These are phyloP conservation scores for Cyaniris semiargus DNA, from an alignment of 2,888 invertebrate genomes.

Conservation along the genomic window DNA sequence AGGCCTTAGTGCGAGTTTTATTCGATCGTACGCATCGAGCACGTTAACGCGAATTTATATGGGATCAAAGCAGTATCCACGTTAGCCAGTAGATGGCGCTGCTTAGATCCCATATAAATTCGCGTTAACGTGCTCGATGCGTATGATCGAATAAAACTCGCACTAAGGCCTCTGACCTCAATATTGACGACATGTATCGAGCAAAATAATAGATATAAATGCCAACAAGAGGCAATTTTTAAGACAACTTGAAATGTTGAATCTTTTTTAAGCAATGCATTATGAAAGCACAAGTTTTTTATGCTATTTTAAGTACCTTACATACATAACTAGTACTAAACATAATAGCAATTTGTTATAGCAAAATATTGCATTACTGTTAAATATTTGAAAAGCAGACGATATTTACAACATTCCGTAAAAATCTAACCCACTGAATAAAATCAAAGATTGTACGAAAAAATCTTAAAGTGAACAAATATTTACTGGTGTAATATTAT, in stretches of 20 bases:
- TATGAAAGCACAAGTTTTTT: neutral
- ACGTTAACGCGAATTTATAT: too few species aligned
- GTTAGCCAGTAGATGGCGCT: too few species aligned
- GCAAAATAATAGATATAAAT: too few species aligned
- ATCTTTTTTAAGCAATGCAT: neutral
- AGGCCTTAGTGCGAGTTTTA: too few species aligned
- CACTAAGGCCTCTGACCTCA: too few species aligned
- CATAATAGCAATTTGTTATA: neutral
- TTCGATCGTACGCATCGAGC: too few species aligned
- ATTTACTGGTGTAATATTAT: neutral
- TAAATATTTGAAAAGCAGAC: neutral
- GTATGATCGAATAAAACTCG: too few species aligned
- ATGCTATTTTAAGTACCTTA: conserved; percentile 12
- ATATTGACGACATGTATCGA: neutral
- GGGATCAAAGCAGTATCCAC: too few species aligned
- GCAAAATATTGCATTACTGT: neutral
- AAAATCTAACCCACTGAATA: neutral
- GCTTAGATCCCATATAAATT: too few species aligned
- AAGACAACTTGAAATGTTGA: neutral
- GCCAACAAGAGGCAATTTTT: neutral
- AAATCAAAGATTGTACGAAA: neutral
- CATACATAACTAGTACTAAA: neutral
- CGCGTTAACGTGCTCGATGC: too few species aligned
- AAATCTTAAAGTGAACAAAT: neutral
- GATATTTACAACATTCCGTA: conserved; percentile 7